Evolutionary conservation across 2,113 vertebrate species (phyloP).

Genomic region (Acanthochromis polyacanthus): DNA sequence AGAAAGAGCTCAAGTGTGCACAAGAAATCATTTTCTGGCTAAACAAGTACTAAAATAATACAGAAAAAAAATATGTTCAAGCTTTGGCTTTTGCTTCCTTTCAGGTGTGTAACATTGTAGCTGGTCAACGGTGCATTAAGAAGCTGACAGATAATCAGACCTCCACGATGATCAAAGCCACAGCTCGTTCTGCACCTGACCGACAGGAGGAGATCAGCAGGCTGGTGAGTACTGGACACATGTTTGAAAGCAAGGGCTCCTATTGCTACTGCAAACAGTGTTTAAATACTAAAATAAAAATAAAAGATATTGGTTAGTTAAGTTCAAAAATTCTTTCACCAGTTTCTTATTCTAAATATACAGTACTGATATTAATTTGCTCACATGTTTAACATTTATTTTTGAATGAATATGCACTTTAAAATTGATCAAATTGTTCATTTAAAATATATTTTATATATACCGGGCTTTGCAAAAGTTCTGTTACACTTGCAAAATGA

Average conservation of each 20-base stretch:
- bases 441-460: no score
- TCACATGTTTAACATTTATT: no score
- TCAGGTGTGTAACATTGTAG: slow-evolving; percentile 98
- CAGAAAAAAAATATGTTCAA: slow-evolving; percentile 4
- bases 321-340: neutral
- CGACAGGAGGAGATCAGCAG: slow-evolving; percentile 98
- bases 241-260: no score
- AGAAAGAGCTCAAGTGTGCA: neutral
- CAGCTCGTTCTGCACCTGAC: slow-evolving; percentile 96
- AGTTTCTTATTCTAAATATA: no score
- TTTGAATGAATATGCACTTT: no score
- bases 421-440: no score
- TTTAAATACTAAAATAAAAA: neutral
- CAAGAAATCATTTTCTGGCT: neutral
- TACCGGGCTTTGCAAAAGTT: no score
- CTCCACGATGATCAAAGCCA: slow-evolving; percentile 99
- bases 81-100: slow-evolving; percentile 18
- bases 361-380: no score
- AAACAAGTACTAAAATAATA: neutral
- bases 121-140: slow-evolving; percentile 98
- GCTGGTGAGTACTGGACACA: slow-evolving; percentile 88
- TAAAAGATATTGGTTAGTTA: neutral
- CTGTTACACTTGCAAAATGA: no score
- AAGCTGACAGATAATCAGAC: slow-evolving; percentile 99
- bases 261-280: neutral